Conservation (phyloP, 2,888 invertebrate species). For the Pollenia amentaria region DNA sequence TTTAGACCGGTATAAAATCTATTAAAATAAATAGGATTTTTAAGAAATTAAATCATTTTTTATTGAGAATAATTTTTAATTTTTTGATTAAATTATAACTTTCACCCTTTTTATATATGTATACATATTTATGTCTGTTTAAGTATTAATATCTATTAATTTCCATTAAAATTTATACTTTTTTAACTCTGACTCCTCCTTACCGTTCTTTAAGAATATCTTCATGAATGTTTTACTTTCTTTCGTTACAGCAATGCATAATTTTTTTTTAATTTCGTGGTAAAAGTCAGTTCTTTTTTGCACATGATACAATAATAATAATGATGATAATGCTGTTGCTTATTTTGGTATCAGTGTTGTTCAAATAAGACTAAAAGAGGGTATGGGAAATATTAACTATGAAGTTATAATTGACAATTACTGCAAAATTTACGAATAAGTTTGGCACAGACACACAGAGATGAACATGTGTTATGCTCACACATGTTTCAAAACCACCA, state of each 20-base stretch:
- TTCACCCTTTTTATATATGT: background rate
- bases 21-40: no score
- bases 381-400: slow-evolving; percentile 9
- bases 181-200: slow-evolving; percentile 13
- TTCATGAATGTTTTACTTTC: background rate
- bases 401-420: slow-evolving; percentile 71
- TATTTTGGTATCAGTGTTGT: background rate
- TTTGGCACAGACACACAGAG: slow-evolving; percentile 9
- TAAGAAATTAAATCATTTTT: no score
- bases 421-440: slow-evolving; percentile 19
- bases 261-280: background rate
- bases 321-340: background rate
- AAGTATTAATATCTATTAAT: slow-evolving; percentile 2
- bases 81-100: no score
- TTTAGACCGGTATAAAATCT: no score
- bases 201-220: background rate
- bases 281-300: slow-evolving; percentile 30
- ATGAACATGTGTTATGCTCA: background rate
- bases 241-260: background rate
- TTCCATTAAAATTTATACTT: slow-evolving; percentile 3
- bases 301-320: slow-evolving; percentile 19
- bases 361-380: background rate
- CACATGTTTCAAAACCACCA: background rate
- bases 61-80: no score
- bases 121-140: background rate